phyloP scores from a whole-genome alignment of 2,113 vertebrate species.

The Mustela lutreola region DNA sequence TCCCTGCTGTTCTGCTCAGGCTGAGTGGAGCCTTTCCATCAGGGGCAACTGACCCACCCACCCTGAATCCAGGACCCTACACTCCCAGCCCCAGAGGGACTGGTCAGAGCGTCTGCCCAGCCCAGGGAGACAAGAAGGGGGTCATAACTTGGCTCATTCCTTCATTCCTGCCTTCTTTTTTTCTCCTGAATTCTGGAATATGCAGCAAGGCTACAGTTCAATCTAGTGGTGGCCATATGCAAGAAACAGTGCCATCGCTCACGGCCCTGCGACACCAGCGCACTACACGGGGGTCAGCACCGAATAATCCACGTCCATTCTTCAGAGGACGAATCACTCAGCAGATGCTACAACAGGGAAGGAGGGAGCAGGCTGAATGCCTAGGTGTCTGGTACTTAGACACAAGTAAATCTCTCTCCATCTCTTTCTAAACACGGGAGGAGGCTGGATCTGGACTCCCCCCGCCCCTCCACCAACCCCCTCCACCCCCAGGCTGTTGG shows the following conservation, averaged over 20 bases:
- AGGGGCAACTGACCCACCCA: background rate
- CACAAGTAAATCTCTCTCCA: background rate
- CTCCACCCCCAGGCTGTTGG: background rate
- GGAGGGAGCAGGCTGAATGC: background rate
- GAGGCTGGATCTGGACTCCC: background rate
- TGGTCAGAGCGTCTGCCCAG: too few species aligned
- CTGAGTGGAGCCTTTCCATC: background rate
- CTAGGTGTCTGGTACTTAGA: background rate
- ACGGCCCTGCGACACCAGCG: background rate
- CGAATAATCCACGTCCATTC: background rate
- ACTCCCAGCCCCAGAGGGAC: fast-evolving
- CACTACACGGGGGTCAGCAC: background rate
- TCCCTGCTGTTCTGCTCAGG: background rate
- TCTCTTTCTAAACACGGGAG: background rate
- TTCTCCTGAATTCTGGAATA: background rate
- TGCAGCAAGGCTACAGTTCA: background rate
- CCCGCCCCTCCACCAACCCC: background rate
- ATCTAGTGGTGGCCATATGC: background rate
- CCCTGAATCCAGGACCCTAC: background rate
- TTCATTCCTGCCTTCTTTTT: background rate
- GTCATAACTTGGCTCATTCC: fast-evolving
- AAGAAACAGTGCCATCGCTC: background rate
- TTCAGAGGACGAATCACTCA: background rate
- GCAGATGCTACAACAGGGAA: background rate
- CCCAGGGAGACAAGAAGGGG: background rate